Base-by-base conservation (phyloP, 64 coral and sea anemone species). In the Hydrozoanthus tunicans region DNA sequence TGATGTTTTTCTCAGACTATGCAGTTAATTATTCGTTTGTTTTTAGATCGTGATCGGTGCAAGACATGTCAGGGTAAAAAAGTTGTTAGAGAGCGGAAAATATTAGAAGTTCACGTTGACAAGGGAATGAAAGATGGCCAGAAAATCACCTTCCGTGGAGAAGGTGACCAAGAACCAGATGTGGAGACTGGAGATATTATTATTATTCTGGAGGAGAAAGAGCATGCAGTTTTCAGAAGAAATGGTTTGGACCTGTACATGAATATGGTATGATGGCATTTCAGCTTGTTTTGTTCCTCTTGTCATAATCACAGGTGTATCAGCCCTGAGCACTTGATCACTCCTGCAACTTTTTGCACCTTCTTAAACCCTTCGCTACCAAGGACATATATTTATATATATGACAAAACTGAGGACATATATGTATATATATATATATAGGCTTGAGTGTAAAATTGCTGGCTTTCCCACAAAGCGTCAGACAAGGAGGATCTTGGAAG, bases 51-150 rank as follows among this genome's bases (percentile, higher is more conserved):
- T 80, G 96, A 98, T 84, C 89, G 94, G 56, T 98, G 96, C 85
- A 98, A 98, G 64, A 85, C 64, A 62, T 98, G 96, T 73, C 92
- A 90, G 69, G 96, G 96, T 10, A 95, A 83, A 26, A 98, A 95
- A 52, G 90, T 91, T 64, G 79, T 80, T 4, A 81, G 94, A 70
- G 96, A 98, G 82, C 91, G 94, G 1, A 98, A 98, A 92, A 98
- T 98, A 77, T 92, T 98, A 52, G 96, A 98, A 85, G 96, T 98
- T 89, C 94, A 98, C 51, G 90, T 98, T 71, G 92, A 92, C 32
- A 93, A 94, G 24, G 96, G 96, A 13, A 98, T 98, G 96, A 95
- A 68, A 92, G 96, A 98, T 92, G 96, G 96, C 7, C 94, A 98
- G 43, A 98, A 94, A 66, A 98, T 93, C n/a, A 95, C 96, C 11